These are phyloP conservation scores for Tanaodytes sp. DNA, from an alignment of 2,888 invertebrate species.

Conservation along the genomic window DNA sequence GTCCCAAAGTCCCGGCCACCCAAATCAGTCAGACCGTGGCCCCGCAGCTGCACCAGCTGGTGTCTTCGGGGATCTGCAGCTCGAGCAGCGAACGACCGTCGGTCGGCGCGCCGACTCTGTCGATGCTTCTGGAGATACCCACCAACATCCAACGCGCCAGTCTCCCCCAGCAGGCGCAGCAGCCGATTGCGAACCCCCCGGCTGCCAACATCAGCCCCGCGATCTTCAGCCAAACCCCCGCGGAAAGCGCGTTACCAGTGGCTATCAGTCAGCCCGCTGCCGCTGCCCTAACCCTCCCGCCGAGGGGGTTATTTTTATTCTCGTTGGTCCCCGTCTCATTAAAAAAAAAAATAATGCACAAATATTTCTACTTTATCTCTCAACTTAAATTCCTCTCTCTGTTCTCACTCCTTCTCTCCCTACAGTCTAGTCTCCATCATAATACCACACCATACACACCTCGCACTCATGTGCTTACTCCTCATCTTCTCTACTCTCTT, in stretches of 20 bases:
- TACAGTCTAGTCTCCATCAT: too few relatives aligned
- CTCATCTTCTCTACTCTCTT: too few relatives aligned
- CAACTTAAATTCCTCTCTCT: too few relatives aligned
- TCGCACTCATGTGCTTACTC: too few relatives aligned
- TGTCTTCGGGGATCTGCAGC: slow-evolving; percentile 72
- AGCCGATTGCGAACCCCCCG: slow-evolving; percentile 37
- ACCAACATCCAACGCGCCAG: slow-evolving; percentile 69
- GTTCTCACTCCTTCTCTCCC: too few relatives aligned
- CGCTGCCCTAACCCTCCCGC: not conserved
- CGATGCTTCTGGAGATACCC: slow-evolving; percentile 78
- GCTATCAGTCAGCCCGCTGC: slow-evolving; percentile 23
- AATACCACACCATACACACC: too few relatives aligned
- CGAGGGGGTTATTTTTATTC: too few relatives aligned
- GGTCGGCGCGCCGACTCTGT: slow-evolving; percentile 82
- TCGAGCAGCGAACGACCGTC: slow-evolving; percentile 76
- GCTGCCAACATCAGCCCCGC: slow-evolving; percentile 30
- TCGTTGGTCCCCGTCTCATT: too few relatives aligned
- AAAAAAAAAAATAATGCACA: too few relatives aligned
- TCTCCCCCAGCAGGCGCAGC: slow-evolving; percentile 55
- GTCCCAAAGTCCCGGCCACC: slow-evolving; percentile 65
- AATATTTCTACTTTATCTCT: too few relatives aligned
- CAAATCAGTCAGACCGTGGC: slow-evolving; percentile 68
- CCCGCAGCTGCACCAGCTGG: slow-evolving; percentile 75
- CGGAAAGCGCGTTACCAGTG: slow-evolving; percentile 47
- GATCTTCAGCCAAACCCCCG: slow-evolving; percentile 53